Evolutionary conservation across 2,797 vertebrate species (phyloP), one percentile per base, ranked within the genome.

Genomic region (Alcedo quadribrachys): DNA sequence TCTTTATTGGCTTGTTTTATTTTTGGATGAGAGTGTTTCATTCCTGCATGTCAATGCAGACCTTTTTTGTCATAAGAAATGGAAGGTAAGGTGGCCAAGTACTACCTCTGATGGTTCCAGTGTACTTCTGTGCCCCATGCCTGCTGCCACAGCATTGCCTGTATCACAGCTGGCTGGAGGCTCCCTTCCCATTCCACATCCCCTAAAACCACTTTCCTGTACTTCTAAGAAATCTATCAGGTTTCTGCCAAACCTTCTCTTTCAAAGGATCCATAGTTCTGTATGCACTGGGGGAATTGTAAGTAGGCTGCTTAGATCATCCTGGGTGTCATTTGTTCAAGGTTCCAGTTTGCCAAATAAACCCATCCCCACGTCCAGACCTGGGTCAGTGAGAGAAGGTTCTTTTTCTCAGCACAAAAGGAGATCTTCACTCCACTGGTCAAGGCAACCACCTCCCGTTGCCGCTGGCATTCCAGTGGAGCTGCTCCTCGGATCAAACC

Each of bases 21-120:
- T 91, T 87, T 66, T 77, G 42, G 71, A 42, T 82, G 75, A 86
- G 63, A 10, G 42, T 18, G 50, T 61, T 96, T 88, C 53, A 32
- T 68, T 82, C 58, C 11, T 51, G 70, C 61, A 40, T 68, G n/a
- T 68, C 35, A 58, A 58, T 43, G n/a, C 65, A 86, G 87, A 50
- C 19, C 24, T 17, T 30, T 67, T 62, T 57, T 66, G 48, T 67
- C 89, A 65, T 43, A 48, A 66, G 48, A 61, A 66, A 73, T 53
- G 57, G 75, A 51, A 82, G 51, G 65, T 33, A 35, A 48, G 30
- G 20, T 48, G 70, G 83, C 61, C 45, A 51, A 20, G 42, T 21
- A 19, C 40, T 51, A 9, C 8, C 25, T 57, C 62, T 19, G 30
- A 48, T 61, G 57, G 10, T 50, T 32, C 45, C 37, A 33, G 6